Evolutionary conservation across 2,888 invertebrate species (phyloP).

Genomic region (Apeira syringaria): DNA sequence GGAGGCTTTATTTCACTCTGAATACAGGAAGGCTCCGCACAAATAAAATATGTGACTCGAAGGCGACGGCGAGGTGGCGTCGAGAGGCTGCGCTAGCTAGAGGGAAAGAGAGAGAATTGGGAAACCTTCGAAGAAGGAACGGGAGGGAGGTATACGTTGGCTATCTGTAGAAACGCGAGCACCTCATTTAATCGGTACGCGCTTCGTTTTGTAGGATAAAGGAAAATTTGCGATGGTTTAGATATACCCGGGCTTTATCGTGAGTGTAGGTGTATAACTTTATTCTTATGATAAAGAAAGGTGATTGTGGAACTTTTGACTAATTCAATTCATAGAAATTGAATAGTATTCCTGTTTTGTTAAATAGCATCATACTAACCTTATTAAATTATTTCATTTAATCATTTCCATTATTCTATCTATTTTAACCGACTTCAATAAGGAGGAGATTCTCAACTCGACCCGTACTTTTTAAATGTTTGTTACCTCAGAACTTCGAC

Average conservation of each 20-base stretch:
- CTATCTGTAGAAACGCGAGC: constrained; percentile 82
- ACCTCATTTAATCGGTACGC: constrained; percentile 83
- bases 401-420: no score
- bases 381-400: no score
- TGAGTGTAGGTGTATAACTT: constrained; percentile 29
- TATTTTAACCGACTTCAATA: no score
- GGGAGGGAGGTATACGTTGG: constrained; percentile 55
- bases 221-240: constrained; percentile 71
- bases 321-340: no score
- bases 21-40: constrained; percentile 81
- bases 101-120: constrained; percentile 48
- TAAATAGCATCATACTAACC: no score
- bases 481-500: no score
- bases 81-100: constrained; percentile 73
- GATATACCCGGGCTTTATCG: constrained; percentile 42
- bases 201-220: constrained; percentile 78
- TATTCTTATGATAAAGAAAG: constrained; percentile 8
- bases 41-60: constrained; percentile 83
- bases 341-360: no score
- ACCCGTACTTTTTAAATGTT: no score
- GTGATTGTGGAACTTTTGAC: no score
- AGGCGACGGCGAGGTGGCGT: constrained; percentile 80
- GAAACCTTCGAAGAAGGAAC: constrained; percentile 38
- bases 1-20: constrained; percentile 69
- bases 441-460: no score